phyloP scores from a whole-genome alignment of 2,113 vertebrate genomes.

The Fukomys damarensis region DNA sequence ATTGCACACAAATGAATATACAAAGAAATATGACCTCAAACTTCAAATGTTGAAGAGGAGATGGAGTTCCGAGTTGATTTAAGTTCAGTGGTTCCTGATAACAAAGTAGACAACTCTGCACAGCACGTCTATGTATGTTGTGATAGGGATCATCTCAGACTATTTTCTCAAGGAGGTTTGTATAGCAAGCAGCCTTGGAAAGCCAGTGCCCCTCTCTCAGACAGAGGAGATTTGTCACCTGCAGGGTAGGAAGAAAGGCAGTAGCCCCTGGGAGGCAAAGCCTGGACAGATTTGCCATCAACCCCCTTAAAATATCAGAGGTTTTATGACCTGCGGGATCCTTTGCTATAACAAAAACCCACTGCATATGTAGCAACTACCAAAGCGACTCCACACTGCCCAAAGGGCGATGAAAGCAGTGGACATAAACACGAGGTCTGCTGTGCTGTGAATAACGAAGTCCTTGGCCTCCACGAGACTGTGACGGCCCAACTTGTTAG shows the following conservation, averaged over 20 bases:
- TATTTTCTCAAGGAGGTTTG: not conserved
- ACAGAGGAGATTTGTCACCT: not conserved
- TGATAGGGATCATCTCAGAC: not conserved
- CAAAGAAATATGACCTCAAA: not conserved
- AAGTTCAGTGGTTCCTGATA: not conserved
- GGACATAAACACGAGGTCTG: not conserved
- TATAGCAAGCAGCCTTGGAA: not conserved
- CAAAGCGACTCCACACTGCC: not conserved
- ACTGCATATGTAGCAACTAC: not conserved
- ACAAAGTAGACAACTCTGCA: not conserved
- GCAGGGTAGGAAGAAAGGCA: not conserved
- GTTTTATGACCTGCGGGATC: not conserved
- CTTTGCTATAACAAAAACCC: not conserved
- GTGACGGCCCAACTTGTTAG: not conserved
- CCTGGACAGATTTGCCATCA: not conserved
- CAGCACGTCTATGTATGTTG: not conserved
- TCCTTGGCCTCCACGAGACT: not conserved
- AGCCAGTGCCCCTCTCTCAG: not conserved
- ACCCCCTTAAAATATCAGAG: not conserved
- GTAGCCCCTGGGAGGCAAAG: not conserved
- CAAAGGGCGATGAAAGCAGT: too few relatives aligned
- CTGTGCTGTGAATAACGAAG: not conserved
- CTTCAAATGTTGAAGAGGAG: not conserved
- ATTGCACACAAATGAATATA: not conserved
- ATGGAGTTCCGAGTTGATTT: not conserved